Evolutionary conservation across 2,888 invertebrate genomes (phyloP).

Genomic region (Opisthograptis luteolata): DNA sequence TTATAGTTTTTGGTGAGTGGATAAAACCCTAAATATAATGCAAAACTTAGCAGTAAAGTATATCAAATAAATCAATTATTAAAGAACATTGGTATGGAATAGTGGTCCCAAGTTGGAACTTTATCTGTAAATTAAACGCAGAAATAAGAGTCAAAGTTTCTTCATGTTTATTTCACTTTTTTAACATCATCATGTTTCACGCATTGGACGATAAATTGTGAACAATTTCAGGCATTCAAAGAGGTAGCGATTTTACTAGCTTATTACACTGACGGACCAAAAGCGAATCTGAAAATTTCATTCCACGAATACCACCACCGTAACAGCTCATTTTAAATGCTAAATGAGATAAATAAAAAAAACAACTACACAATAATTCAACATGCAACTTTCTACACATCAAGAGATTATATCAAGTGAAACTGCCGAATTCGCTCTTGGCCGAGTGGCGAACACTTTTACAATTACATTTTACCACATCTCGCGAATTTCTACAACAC

Average conservation of each 20-base stretch:
- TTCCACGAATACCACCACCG: conserved; percentile 16
- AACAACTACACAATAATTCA: conserved; percentile 19
- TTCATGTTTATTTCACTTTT: conserved; percentile 71
- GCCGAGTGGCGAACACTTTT: conserved; percentile 37
- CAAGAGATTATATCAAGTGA: conserved; percentile 29
- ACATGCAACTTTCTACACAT: conserved; percentile 28
- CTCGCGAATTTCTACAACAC: conserved; percentile 57
- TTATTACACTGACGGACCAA: conserved; percentile 39
- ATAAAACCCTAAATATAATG: too few relatives aligned
- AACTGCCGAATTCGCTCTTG: conserved; percentile 35
- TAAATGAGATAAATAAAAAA: conserved; percentile 32
- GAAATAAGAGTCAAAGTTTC: conserved; percentile 63
- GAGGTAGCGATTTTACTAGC: conserved; percentile 77
- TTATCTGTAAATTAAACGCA: conserved; percentile 40
- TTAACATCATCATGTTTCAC: conserved; percentile 68
- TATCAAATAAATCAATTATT: too few relatives aligned
- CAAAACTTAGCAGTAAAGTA: too few relatives aligned
- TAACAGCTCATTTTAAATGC: conserved; percentile 22
- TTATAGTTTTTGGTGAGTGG: too few relatives aligned
- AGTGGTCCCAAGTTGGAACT: too few relatives aligned
- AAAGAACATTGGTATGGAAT: too few relatives aligned
- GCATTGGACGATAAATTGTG: conserved; percentile 66
- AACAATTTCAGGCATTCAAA: conserved; percentile 76
- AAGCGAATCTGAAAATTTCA: conserved; percentile 26
- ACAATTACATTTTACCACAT: conserved; percentile 45